Evolutionary conservation across 2,888 invertebrate genomes (phyloP).

Genomic region (Drosophila niveifrons): DNA sequence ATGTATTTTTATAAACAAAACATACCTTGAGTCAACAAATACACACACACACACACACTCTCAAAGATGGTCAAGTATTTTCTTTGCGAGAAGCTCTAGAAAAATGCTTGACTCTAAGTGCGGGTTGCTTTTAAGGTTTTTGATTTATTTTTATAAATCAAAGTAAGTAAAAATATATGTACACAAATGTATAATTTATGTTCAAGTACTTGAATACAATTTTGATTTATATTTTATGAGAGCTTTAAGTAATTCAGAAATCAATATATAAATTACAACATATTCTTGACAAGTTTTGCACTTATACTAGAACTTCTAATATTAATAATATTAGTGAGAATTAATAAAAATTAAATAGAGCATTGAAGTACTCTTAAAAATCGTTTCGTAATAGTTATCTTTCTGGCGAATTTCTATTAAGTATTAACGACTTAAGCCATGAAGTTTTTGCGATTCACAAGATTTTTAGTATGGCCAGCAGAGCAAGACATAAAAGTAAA

Average conservation of each 20-base stretch:
- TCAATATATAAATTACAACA: too few relatives aligned
- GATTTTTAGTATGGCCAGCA: slow-evolving; percentile 45
- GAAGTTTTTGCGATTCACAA: slow-evolving; percentile 37
- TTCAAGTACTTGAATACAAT: too few relatives aligned
- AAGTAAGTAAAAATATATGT: background rate
- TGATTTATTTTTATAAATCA: background rate
- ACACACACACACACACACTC: background rate
- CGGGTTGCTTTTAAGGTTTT: background rate
- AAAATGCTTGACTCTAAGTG: slow-evolving; percentile 9
- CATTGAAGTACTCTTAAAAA: background rate
- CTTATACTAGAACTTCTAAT: too few relatives aligned
- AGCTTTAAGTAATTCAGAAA: too few relatives aligned
- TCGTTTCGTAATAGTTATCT: background rate
- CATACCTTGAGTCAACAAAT: slow-evolving; percentile 34
- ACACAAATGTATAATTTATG: background rate
- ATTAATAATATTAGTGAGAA: too few relatives aligned
- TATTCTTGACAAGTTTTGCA: too few relatives aligned
- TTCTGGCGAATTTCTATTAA: background rate
- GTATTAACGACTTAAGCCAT: slow-evolving; percentile 34
- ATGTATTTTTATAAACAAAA: slow-evolving; percentile 22
- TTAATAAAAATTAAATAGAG: too few relatives aligned
- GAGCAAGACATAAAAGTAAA: slow-evolving; percentile 49
- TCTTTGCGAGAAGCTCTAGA: slow-evolving; percentile 26
- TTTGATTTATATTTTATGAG: too few relatives aligned
- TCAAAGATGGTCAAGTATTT: slow-evolving; percentile 38